Evolutionary conservation across 2,113 vertebrate species (phyloP), one percentile per base, ranked within the genome.

Genomic region (Calyptomena viridis): DNA sequence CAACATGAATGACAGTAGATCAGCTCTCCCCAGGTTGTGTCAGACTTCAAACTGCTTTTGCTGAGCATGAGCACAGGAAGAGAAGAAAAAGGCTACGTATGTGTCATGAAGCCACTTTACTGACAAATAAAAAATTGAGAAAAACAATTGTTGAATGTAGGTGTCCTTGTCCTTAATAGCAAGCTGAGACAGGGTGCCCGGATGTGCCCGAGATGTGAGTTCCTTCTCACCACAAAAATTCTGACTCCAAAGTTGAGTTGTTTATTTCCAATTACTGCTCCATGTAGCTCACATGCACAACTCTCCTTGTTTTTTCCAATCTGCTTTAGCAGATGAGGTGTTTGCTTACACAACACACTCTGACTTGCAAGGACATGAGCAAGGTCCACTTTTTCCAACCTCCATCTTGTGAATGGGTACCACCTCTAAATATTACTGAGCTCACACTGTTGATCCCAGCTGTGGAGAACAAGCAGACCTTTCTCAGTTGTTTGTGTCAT

Each of bases 181-280:
- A 75, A 84, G 24, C 35, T 39, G 39, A 67, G 42, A 49, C 19
- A 31, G 9, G 6, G 4, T 67, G 63, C 75, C 10, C 30, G 53
- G 53, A 4, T 23, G 25, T 53, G 25, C n/a, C 23, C 58, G 30
- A 72, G 33, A 30, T 4, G 1, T 5, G 24, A 37, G 14, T 77
- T 20, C 6, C 4, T 4, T 3, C 35, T 72, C 52, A 46, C 3
- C 10, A 30, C 28, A 50, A 63, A 37, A 80, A 6, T 1, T 5
- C 37, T 53, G 8, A 37, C 39, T 35, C n/a, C 2, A 0, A 11
- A 31, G n/a, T 18, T 0, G 0, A 37, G 28, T 24, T 44, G 6
- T 24, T 68, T 31, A 53, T 77, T 56, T 78, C 58, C 20, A 40
- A 0, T 49, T 64, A 58, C 33, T 81, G 35, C 15, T 81, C 47